Conservation (phyloP, 2,888 invertebrate genomes). For the Eilema depressum region DNA sequence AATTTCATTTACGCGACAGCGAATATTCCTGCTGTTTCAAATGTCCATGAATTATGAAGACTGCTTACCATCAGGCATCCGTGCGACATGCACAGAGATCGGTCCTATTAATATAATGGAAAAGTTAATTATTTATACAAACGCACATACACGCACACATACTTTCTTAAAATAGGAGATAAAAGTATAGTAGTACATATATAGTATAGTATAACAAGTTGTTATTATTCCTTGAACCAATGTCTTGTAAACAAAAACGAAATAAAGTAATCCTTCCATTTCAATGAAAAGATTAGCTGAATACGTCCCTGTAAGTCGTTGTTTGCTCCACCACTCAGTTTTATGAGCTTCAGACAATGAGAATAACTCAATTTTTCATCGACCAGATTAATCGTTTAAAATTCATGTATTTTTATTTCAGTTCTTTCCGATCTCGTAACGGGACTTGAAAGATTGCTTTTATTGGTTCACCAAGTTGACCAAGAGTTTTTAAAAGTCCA, state of each 20-base stretch:
- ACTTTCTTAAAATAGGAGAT: not conserved
- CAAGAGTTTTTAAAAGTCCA: conserved; percentile 9
- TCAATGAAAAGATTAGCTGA: conserved; percentile 20
- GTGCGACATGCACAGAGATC: not conserved
- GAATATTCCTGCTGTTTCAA: not conserved
- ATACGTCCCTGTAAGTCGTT: conserved; percentile 50
- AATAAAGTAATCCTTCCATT: conserved; percentile 20
- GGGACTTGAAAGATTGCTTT: conserved; percentile 32
- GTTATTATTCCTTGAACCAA: not conserved
- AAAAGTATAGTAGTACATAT: too few relatives aligned
- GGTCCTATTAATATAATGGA: too few relatives aligned
- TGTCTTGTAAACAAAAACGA: not conserved
- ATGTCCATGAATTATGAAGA: not conserved
- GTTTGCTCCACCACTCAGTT: conserved; percentile 74
- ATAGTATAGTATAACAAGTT: too few relatives aligned
- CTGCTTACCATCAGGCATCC: too few relatives aligned
- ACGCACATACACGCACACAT: not conserved
- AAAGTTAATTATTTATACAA: too few relatives aligned
- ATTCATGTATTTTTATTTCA: conserved; percentile 71
- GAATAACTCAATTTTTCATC: conserved; percentile 75
- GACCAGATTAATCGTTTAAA: conserved; percentile 81
- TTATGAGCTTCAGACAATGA: conserved; percentile 70
- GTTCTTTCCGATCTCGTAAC: conserved; percentile 36
- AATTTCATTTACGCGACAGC: not conserved
- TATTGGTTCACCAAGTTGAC: conserved; percentile 21